Base-by-base conservation (phyloP, 2,113 vertebrate species). In the Blennius ocellaris region DNA sequence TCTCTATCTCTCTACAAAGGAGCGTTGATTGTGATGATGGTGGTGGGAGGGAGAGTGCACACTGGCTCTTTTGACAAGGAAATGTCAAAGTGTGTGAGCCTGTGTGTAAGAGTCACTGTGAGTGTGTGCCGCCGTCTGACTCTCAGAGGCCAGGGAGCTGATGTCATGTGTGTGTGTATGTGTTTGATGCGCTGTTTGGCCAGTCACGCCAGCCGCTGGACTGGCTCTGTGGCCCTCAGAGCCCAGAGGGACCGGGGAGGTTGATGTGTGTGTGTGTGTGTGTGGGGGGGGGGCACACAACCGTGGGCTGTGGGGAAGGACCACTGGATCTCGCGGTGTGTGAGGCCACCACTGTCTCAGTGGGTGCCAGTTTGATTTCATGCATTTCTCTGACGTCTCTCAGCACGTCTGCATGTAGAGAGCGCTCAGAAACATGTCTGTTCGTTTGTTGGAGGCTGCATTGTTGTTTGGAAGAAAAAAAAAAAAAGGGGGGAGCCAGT, bases 31-130 rank as follows among this genome's bases (percentile, higher is more conserved):
- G 89, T 91, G 84, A 88, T 86, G 89, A 83, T 84, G 92, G 77
- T 66, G 61, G 89, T 82, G 87, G 88, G 88, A 84, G 89, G 83
- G 78, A 83, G 84, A 85, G 84, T 41, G 61, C 89, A 93, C 89
- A 93, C 88, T 90, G 86, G 78, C 53, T 90, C 91, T 91, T 94
- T 93, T 93, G 90, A 92, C 85, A 82, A 84, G 81, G 84, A 93
- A 93, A 94, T 92, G 90, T 93, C 92, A 93, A 86, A 88, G 86
- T 90, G 88, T 81, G 84, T 86, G 69, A 82, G 81, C 59, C 82
- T 81, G 81, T 78, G 78, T 83, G 88, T 67, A 69, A 85, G 80
- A 78, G 75, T 86, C 68, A 73, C 59, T 45, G 5, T 48, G 70
- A 61, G 75, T 80, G 81, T 83, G 76, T 60, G 71, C 80, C 15